phyloP scores from a whole-genome alignment of 2,797 vertebrate species.

The Acrossocheilus wenchowensis region DNA sequence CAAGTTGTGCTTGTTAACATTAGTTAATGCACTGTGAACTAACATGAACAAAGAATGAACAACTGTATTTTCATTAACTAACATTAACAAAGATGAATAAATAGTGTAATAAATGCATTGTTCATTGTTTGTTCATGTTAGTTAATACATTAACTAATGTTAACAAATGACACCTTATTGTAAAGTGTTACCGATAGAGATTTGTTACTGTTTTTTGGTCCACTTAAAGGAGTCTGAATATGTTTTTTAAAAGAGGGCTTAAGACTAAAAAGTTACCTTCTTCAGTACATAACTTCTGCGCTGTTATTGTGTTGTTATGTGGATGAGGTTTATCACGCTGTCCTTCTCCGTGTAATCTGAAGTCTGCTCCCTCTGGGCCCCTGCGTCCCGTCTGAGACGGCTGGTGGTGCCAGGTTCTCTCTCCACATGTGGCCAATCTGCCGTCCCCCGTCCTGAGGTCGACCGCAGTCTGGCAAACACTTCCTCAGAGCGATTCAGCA shows the following conservation, averaged over 20 bases:
- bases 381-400: background rate
- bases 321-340: background rate
- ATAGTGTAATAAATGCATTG: too few relatives aligned
- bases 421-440: slow-evolving; percentile 37
- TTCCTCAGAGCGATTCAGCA: slow-evolving; percentile 51
- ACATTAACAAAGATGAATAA: too few relatives aligned
- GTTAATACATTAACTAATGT: too few relatives aligned
- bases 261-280: background rate
- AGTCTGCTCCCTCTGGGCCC: background rate
- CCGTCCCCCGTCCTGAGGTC: slow-evolving; percentile 50
- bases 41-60: too few relatives aligned
- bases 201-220: background rate
- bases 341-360: background rate
- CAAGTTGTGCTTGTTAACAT: too few relatives aligned
- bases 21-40: too few relatives aligned
- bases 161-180: too few relatives aligned
- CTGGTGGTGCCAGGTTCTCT: slow-evolving; percentile 46
- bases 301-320: background rate
- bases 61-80: too few relatives aligned
- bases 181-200: too few relatives aligned
- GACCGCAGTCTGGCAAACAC: slow-evolving; percentile 60
- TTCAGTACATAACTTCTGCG: too few relatives aligned
- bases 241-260: background rate
- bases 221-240: background rate
- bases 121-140: too few relatives aligned